Evolutionary conservation across 2,113 vertebrate genomes (phyloP), one percentile per base, ranked within the genome.

Genomic region (Callopanchax toddi): DNA sequence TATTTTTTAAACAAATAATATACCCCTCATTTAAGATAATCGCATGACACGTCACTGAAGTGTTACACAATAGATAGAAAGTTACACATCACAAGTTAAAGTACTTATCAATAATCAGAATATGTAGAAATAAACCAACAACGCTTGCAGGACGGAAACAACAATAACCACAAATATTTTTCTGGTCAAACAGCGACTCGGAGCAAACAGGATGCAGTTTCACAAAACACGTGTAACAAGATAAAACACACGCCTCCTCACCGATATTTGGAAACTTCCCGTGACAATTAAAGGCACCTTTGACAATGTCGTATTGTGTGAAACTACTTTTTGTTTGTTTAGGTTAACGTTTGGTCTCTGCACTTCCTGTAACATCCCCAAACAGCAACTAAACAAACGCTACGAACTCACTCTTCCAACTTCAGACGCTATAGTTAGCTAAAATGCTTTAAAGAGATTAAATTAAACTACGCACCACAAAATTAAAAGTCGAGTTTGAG

Each of bases 391-490:
- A n/a, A n/a, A n/a, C n/a, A n/a, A n/a, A n/a, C n/a, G n/a, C n/a
- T n/a, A n/a, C n/a, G n/a, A 29, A 29, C 8, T 3, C 17, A 32
- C 29, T 32, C n/a, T n/a, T 6, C 29, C 3, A 32, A 7, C 29
- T 32, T 32, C n/a, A n/a, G n/a, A n/a, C n/a, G 29, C 29, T 6
- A 32, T 7, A 9, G 29, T 32, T 6, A 11, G 5, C 9, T 9
- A 17, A 16, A 9, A 17, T 13, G 39, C 12, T 44, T 1, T 25
- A 36, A 21, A 11, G 21, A 3, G 13, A 11, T 17, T 8, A 25
- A 62, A 16, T 3, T 17, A 4, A 22, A 51, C 8, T 50, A 81
- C 77, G 26, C 79, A 87, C 85, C 81, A 11, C 55, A 37, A 29
- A n/a, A 21, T 22, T 16, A 50, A 43, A 36, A 43, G 59, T 11